Evolutionary conservation across 2,113 vertebrate species (phyloP).

Genomic region (Danio rerio): GRCz12tu NC_133181.1:57514001-57514500

Average conservation of each 20-base stretch:
- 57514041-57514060: not conserved
- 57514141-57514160: slow-evolving; percentile 99
- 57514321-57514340: not conserved
- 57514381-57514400: no score
- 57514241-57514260: slow-evolving; percentile 94
- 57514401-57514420: no score
- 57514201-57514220: slow-evolving; percentile 92
- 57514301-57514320: not conserved
- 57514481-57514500: no score
- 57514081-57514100: slow-evolving; percentile 96
- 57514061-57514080: not conserved
- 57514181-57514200: slow-evolving; percentile 90
- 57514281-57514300: not conserved
- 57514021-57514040: no score
- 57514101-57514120: slow-evolving; percentile 98
- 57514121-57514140: slow-evolving; percentile 94
- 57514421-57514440: no score
- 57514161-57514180: slow-evolving; percentile 94
- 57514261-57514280: slow-evolving; percentile 75
- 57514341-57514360: not conserved
- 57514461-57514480: no score
- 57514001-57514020: no score
- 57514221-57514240: slow-evolving; percentile 92
- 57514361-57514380: no score
- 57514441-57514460: no score